Evolutionary conservation across 2,113 vertebrate genomes (phyloP).

Genomic region (Callorhinus ursinus): DNA sequence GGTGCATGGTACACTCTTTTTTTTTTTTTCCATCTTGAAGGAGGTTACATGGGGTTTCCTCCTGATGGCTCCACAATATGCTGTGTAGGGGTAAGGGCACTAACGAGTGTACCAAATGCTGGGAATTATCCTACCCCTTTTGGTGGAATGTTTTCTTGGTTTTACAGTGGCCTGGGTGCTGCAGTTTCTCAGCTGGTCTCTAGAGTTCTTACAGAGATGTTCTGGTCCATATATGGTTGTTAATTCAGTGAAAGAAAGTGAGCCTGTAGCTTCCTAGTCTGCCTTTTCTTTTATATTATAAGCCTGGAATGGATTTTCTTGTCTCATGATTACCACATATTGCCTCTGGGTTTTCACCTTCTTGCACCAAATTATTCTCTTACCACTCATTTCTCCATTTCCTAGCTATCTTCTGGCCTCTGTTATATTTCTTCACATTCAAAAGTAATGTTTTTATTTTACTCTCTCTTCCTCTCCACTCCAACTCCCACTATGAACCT

Average conservation of each 20-base stretch:
- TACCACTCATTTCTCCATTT: not conserved
- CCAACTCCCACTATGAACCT: not conserved
- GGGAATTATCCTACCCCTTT: not conserved
- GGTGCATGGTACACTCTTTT: rapidly evolving
- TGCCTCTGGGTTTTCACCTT: not conserved
- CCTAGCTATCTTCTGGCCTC: not conserved
- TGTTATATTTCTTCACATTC: not conserved
- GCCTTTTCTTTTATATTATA: not conserved
- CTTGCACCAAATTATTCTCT: not conserved
- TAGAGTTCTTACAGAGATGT: not conserved
- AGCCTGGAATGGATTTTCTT: not conserved
- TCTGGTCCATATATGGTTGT: not conserved
- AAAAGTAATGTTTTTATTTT: not conserved
- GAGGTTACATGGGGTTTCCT: not conserved
- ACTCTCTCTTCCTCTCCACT: not conserved
- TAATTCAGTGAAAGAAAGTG: not conserved
- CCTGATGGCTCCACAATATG: not conserved
- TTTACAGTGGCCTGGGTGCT: not conserved
- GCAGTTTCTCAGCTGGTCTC: not conserved
- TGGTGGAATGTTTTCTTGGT: not conserved
- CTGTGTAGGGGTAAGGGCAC: rapidly evolving
- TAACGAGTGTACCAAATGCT: not conserved
- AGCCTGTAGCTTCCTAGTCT: not conserved
- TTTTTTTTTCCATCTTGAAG: not conserved
- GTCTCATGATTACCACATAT: not conserved